Base-by-base conservation (phyloP, 2,113 vertebrate genomes). In the Myrmecophaga tridactyla region DNA sequence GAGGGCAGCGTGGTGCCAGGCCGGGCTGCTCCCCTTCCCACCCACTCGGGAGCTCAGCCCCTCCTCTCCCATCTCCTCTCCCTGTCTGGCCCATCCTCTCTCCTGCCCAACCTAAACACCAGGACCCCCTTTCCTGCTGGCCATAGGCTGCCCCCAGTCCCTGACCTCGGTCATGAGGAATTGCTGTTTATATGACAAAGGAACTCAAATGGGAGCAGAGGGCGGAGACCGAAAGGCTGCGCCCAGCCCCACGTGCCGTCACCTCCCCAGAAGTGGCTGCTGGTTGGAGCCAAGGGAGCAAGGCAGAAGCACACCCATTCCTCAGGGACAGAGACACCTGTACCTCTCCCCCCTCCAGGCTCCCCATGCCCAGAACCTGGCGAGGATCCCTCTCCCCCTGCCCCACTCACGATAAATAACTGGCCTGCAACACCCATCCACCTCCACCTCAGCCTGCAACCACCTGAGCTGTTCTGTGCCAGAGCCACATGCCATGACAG, bases 311-410 rank as follows among this genome's bases (percentile, higher is more conserved):
- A 12, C 3, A 41, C 2, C 72, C 73, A 56, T 53, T 90, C 67
- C 95, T 95, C 97, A 94, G 96, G 95, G 92, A 96, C 84, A 90
- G 58, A 73, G 76, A 58, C 6, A 76, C 51, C 70, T 15, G 4
- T 56, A 75, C 86, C 67, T 86, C 77, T 70, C 60, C 25, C 17
- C 0, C 17, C 29, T 67, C 29, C 48, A 63, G 63, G 60, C 41
- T 70, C 60, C 43, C 25, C 4, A 51, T 1, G 4, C 34, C 77
- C 67, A 69, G 62, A 86, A 82, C 60, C 81, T 48, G n/a, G 41
- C 58, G 72, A 65, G 67, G 43, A 18, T 15, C 46, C 18, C 29
- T 62, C n/a, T 39, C 31, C 43, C 46, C 43, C 56, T 41, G 0
- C 43, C 51, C n/a, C 43, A 31, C 60, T 51, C 73, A 39, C 0